phyloP scores from a whole-genome alignment of 2,113 vertebrate genomes.

The Varanus salvator region DNA sequence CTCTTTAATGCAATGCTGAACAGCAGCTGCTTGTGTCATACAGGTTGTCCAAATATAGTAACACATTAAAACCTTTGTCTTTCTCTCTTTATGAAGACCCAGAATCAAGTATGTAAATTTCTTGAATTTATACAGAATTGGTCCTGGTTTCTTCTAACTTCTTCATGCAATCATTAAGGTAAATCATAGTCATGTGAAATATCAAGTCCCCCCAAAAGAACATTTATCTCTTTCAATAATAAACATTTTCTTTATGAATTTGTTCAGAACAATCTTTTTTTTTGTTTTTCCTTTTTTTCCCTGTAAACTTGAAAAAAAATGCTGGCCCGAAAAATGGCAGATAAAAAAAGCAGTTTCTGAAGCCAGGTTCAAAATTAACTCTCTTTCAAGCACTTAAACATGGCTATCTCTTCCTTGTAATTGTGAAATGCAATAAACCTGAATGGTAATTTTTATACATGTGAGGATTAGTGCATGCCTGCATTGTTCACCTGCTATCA shows the following conservation, averaged over 20 bases:
- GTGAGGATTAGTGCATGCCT: slow-evolving; percentile 14
- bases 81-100: not conserved
- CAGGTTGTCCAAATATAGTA: not conserved
- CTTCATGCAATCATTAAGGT: slow-evolving; percentile 22
- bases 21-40: not conserved
- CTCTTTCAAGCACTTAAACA: slow-evolving; percentile 21
- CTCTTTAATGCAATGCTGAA: slow-evolving; percentile 13
- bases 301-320: not conserved
- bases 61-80: slow-evolving; percentile 7
- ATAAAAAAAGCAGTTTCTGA: slow-evolving; percentile 21
- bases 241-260: not conserved
- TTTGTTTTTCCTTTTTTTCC: not conserved
- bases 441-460: slow-evolving; percentile 34
- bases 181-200: not conserved
- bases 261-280: slow-evolving; percentile 1
- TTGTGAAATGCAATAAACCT: slow-evolving; percentile 42
- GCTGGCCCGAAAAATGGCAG: slow-evolving; percentile 6
- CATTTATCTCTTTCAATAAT: not conserved
- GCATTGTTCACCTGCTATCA: slow-evolving; percentile 45
- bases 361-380: slow-evolving; percentile 43
- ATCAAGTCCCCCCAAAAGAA: not conserved
- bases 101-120: not conserved
- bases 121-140: not conserved
- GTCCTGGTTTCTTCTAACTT: slow-evolving; percentile 18
- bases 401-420: not conserved